Percentiles rank a stretch among this genome's conserved stretches.
Evolutionary conservation across 2,888 invertebrate species (phyloP).

Genomic region (Corbicula japonica): DNA sequence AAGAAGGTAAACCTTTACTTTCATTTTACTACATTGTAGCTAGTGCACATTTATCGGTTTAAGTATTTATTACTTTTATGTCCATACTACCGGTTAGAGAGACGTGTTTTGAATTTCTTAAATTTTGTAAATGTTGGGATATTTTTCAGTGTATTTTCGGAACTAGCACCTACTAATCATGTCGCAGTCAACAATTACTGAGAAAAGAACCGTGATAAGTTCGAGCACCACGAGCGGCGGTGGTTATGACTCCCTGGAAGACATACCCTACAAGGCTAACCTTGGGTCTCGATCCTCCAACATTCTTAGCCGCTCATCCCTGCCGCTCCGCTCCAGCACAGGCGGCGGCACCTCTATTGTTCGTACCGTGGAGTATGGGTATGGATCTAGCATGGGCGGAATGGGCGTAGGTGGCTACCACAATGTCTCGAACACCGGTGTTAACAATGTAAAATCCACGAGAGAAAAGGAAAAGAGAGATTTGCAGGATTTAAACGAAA

Average conservation of each 20-base stretch:
- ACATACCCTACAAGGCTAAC: constrained; percentile 74
- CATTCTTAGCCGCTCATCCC: constrained; percentile 69
- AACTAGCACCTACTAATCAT: too few relatives aligned
- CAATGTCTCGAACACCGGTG: constrained; percentile 81
- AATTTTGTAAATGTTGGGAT: too few relatives aligned
- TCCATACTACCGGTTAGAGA: too few relatives aligned
- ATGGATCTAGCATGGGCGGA: constrained; percentile 63
- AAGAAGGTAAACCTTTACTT: too few relatives aligned
- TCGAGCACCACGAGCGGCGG: constrained; percentile 62
- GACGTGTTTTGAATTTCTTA: too few relatives aligned
- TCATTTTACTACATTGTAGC: too few relatives aligned
- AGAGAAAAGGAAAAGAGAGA: constrained; percentile 88
- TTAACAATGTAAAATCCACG: constrained; percentile 86
- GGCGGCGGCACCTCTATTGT: constrained; percentile 69
- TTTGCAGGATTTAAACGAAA: constrained; percentile 88
- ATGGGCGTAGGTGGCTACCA: constrained; percentile 78
- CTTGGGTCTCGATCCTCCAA: constrained; percentile 71
- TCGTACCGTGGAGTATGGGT: constrained; percentile 75
- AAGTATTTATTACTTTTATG: too few relatives aligned
- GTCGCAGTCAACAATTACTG: constrained; percentile 78
- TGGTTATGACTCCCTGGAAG: constrained; percentile 63
- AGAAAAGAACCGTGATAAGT: constrained; percentile 80
- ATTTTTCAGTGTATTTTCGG: too few relatives aligned
- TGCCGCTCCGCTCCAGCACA: constrained; percentile 61
- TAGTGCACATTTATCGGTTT: too few relatives aligned